Conservation (phyloP, 2,113 vertebrate genomes). For the Gallinago undulata region DNA sequence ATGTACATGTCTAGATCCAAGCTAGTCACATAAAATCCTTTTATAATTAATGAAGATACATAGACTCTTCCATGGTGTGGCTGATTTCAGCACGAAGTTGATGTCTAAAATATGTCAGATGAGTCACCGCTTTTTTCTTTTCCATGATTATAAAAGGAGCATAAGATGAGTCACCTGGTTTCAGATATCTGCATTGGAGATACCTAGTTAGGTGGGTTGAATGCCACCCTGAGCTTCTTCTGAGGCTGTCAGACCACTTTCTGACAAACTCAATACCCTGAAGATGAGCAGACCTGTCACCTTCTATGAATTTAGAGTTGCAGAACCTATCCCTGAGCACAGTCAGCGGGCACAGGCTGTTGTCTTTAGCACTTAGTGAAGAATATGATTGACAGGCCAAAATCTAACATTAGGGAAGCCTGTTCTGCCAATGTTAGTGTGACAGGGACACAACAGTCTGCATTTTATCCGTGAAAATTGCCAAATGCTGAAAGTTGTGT, state of each 20-base stretch:
- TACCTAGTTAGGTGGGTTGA: not conserved
- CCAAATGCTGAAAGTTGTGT: not conserved
- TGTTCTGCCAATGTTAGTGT: not conserved
- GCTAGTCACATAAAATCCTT: not conserved
- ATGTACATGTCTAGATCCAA: not conserved
- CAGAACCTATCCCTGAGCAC: not conserved
- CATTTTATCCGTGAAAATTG: not conserved
- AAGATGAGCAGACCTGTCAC: not conserved
- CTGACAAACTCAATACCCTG: not conserved
- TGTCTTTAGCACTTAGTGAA: not conserved
- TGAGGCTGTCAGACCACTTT: not conserved
- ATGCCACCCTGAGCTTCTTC: not conserved
- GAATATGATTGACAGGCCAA: not conserved
- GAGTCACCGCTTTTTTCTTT: not conserved
- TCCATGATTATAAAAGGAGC: not conserved
- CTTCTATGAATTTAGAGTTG: not conserved
- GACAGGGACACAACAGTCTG: not conserved
- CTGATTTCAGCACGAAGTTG: not conserved
- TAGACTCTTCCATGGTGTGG: not conserved
- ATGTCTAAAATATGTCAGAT: not conserved
- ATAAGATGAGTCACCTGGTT: not conserved
- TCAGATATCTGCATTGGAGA: not conserved
- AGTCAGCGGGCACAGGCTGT: not conserved
- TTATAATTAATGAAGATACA: not conserved
- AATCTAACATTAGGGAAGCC: not conserved